phyloP scores from a whole-genome alignment of 2,113 vertebrate genomes.

The Argyrosomus japonicus region DNA sequence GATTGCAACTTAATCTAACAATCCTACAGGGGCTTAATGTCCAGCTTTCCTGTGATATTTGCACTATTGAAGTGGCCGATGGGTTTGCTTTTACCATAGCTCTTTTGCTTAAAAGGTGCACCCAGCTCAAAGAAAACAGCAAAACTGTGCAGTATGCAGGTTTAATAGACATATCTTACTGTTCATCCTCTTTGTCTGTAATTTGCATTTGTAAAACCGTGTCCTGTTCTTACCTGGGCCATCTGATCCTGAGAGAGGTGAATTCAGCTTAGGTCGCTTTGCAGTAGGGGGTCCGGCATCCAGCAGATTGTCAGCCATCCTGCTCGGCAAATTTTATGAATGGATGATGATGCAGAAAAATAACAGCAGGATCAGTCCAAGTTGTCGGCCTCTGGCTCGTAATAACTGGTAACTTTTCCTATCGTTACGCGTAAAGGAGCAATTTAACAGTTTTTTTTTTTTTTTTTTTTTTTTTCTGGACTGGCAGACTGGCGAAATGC shows the following conservation, averaged over 20 bases:
- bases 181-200: neutral
- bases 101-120: neutral
- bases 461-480: conserved; percentile 49
- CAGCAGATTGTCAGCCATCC: conserved; percentile 96
- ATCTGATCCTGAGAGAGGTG: conserved; percentile 92
- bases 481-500: conserved; percentile 74
- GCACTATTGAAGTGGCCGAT: neutral
- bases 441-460: conserved; percentile 57
- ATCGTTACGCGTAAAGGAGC: conserved; percentile 44
- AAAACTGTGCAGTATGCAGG: neutral
- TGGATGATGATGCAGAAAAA: conserved; percentile 49
- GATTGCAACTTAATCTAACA: neutral
- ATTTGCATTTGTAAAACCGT: neutral
- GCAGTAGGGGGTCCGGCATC: conserved; percentile 94
- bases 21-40: neutral
- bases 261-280: conserved; percentile 95
- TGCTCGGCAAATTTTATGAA: conserved; percentile 41
- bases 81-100: neutral
- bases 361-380: conserved; percentile 38
- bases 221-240: conserved; percentile 88
- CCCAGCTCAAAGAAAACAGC: neutral
- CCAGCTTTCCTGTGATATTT: conserved; percentile 18
- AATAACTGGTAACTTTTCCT: conserved; percentile 50
- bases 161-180: neutral
- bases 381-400: conserved; percentile 15